phyloP scores from a whole-genome alignment of 2,888 invertebrate species.

The Lasioglossum calceatum region DNA sequence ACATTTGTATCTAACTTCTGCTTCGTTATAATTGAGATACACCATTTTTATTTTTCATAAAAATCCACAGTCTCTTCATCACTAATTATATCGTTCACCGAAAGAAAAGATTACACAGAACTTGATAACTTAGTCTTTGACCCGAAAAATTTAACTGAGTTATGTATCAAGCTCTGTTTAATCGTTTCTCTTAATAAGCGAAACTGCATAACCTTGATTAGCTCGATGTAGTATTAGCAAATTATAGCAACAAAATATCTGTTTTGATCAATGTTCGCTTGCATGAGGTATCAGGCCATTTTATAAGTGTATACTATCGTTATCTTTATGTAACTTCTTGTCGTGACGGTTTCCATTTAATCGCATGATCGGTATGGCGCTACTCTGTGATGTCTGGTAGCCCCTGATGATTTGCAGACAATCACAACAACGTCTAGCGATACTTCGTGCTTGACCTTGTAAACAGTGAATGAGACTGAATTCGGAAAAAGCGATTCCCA shows the following conservation, averaged over 20 bases:
- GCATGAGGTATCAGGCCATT: neutral
- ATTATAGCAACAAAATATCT: neutral
- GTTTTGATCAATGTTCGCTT: neutral
- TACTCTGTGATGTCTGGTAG: neutral
- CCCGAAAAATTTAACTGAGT: neutral
- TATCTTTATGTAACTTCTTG: constrained; percentile 24
- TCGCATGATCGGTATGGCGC: neutral
- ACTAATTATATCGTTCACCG: neutral
- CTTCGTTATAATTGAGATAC: neutral
- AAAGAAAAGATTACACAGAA: neutral
- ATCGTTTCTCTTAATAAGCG: neutral
- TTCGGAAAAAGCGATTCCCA: neutral
- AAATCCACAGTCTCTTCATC: neutral
- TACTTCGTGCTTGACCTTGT: neutral
- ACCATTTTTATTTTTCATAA: neutral
- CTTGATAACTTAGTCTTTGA: neutral
- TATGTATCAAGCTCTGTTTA: neutral
- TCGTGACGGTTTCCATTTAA: neutral
- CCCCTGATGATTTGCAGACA: neutral
- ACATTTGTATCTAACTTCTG: neutral
- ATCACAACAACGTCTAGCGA: neutral
- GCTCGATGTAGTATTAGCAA: neutral
- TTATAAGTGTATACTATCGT: neutral
- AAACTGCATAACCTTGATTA: neutral
- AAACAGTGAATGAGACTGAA: neutral